A percentile compares a stretch with the other conserved stretches of the same genome.
These are phyloP conservation scores for Portevinia maculata DNA, from an alignment of 2,888 invertebrate genomes.

Conservation along the genomic window DNA sequence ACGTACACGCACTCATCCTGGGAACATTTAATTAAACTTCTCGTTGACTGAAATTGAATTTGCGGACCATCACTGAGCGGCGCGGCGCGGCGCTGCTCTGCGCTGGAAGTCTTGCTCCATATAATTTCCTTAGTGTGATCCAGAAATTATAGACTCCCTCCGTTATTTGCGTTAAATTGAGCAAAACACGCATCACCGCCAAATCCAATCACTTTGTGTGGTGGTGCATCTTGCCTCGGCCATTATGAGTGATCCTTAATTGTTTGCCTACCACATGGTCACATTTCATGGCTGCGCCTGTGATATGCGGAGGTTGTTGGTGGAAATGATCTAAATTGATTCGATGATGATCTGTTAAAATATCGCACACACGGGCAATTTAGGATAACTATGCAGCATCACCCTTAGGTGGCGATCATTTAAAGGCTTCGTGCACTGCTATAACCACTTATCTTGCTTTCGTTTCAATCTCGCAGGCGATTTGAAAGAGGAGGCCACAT, in stretches of 20 bases:
- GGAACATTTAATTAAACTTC: constrained; percentile 40
- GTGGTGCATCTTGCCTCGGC: background rate
- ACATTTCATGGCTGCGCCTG: background rate
- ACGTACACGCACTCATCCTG: constrained; percentile 1
- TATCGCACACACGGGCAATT: constrained; percentile 35
- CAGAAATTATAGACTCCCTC: constrained; percentile 18
- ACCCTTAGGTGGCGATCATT: constrained; percentile 43
- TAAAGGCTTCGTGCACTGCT: constrained; percentile 1
- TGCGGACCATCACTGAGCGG: constrained; percentile 25
- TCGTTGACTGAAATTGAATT: constrained; percentile 42
- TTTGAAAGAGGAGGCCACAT: constrained; percentile 29
- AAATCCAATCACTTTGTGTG: constrained; percentile 5
- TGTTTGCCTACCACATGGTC: constrained; percentile 35
- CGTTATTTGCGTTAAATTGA: constrained; percentile 42
- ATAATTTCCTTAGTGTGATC: constrained; percentile 27
- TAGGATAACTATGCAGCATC: constrained; percentile 12
- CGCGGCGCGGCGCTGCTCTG: too few relatives aligned
- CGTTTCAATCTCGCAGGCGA: constrained; percentile 35
- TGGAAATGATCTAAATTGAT: constrained; percentile 55
- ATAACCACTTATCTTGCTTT: constrained; percentile 27
- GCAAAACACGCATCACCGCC: constrained; percentile 22
- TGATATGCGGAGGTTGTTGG: constrained; percentile 23
- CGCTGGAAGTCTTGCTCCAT: constrained; percentile 16
- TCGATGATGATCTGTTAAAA: constrained; percentile 61
- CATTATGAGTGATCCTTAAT: constrained; percentile 44